Conservation (phyloP, 2,113 vertebrate genomes). For the Choloepus hoffmanni region DNA sequence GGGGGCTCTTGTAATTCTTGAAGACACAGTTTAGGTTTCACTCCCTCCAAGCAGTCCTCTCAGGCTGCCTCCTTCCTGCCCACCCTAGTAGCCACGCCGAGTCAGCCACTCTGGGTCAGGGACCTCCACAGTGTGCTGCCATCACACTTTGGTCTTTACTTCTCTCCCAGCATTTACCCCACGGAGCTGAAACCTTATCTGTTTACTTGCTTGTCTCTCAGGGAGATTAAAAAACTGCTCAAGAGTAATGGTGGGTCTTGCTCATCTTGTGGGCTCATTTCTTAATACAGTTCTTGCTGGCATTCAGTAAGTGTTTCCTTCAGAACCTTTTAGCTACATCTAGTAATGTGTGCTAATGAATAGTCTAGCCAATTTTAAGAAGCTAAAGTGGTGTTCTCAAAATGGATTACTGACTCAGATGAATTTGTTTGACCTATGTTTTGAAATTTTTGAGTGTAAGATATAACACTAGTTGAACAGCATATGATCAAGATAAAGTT, state of each 20-base stretch:
- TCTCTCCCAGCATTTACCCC: not conserved
- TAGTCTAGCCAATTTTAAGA: not conserved
- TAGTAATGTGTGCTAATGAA: not conserved
- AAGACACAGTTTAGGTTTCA: not conserved
- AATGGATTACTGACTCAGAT: not conserved
- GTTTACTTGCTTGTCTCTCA: constrained; percentile 45
- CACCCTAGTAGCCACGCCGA: fast-evolving
- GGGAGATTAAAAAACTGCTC: constrained; percentile 13
- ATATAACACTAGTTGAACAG: not conserved
- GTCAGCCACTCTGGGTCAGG: not conserved
- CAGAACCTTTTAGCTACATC: not conserved
- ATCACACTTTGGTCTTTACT: not conserved
- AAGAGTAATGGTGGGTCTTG: not conserved
- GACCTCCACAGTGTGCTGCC: not conserved
- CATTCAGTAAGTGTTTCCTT: constrained; percentile 28
- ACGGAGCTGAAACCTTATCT: constrained; percentile 45
- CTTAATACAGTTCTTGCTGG: constrained; percentile 14
- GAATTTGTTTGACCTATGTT: not conserved
- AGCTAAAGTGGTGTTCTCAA: not conserved
- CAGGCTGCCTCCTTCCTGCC: not conserved
- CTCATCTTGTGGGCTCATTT: not conserved
- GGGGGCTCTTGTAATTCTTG: not conserved
- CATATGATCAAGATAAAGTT: not conserved
- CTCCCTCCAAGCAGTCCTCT: not conserved
- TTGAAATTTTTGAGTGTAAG: not conserved